Base-by-base conservation (phyloP, 2,888 invertebrate genomes). In the Callinectes sapidus region DNA sequence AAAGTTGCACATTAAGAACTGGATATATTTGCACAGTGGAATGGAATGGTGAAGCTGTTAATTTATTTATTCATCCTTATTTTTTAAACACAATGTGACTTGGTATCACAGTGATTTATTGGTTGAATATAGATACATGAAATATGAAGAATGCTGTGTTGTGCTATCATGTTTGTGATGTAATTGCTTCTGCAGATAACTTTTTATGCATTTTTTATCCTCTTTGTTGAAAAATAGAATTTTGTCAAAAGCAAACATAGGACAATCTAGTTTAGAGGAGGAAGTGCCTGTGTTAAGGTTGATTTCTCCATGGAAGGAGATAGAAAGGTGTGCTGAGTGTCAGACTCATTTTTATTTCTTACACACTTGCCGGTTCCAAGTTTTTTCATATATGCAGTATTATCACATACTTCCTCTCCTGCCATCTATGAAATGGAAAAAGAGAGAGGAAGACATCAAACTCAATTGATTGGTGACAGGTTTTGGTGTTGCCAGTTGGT, bases 21-120 rank as follows among this genome's bases (percentile, higher is more conserved):
- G 81, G 81, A 81, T 81, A 81, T 81, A 81, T 35, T 81, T 81
- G 81, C 81, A 81, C 81, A 81, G 35, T 81, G 32, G 81, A 35
- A 32, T 71, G 71, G n/a, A 35, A 81, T 10, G 35, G 81, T 81
- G 81, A 18, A 81, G 16, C 35, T 2, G 14, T 81, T 35, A 3
- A 32, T 81, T 16, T 35, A 32, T 81, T 13, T 13, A 28, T 32
- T n/a, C 2, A 61, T 61, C 23, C 3, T 61, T 23, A 61, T 61
- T 71, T n/a, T 28, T n/a, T n/a, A n/a, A n/a, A 71, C 71, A 71
- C 71, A 71, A 28, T 71, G n/a, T 71, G 6, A 71, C 71, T 71
- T 28, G 13, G 16, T 81, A 81, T 35, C 81, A 35, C 81, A 35
- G 13, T 35, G 28, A 81, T 81, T 81, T 35, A 32, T 81, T 81